Evolutionary conservation across 2,797 vertebrate species (phyloP).

Genomic region (Masticophis lateralis): DNA sequence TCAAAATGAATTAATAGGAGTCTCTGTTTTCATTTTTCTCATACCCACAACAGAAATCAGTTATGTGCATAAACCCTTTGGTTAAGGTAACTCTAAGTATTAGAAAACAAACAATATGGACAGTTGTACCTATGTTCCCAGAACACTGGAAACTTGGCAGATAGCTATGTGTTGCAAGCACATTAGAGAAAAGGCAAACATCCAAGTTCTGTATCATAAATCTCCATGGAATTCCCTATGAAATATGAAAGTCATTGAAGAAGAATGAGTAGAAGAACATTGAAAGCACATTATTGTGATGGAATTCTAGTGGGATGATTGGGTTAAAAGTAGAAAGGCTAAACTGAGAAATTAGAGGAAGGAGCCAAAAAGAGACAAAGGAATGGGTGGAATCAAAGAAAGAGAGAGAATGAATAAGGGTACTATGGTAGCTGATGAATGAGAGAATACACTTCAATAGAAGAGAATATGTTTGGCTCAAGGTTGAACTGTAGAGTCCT

Average conservation of each 20-base stretch:
- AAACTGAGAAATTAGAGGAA: background rate
- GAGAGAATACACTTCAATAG: background rate
- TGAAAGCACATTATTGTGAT: background rate
- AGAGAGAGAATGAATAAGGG: background rate
- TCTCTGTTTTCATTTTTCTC: slow-evolving; percentile 40
- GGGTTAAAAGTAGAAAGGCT: background rate
- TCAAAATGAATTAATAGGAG: slow-evolving; percentile 30
- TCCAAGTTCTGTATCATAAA: background rate
- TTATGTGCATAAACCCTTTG: background rate
- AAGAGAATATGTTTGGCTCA: background rate
- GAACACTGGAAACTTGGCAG: background rate
- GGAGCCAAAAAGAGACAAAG: background rate
- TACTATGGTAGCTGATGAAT: background rate
- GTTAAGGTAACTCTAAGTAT: background rate
- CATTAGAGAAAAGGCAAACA: background rate
- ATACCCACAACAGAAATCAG: background rate
- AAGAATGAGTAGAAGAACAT: background rate
- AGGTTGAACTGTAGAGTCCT: background rate
- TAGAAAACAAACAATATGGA: background rate
- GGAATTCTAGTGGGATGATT: background rate
- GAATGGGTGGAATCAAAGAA: background rate
- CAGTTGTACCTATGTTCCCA: background rate
- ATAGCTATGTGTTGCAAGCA: background rate
- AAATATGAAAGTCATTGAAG: background rate
- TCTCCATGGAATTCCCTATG: background rate